Base-by-base conservation (phyloP, 2,888 invertebrate genomes). In the Ectemnius continuus region DNA sequence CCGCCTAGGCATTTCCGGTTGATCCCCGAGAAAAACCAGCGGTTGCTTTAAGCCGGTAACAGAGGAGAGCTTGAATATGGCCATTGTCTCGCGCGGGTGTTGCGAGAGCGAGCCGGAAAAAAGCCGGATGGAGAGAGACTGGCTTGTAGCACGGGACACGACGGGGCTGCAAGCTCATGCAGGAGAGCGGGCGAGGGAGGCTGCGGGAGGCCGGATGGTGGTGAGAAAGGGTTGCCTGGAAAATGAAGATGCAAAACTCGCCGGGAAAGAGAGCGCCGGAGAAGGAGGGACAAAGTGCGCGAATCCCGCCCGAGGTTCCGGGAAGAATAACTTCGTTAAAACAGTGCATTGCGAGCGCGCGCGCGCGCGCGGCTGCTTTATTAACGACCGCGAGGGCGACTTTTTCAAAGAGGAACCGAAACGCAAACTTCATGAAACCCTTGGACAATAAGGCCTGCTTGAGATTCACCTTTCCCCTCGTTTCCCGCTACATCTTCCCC, bases 261-360 rank as follows among this genome's bases (percentile, higher is more conserved):
- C 61, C 61, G 63, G 58, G 57, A 75, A 60, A 63, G 68, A 61
- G 61, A 64, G 57, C n/a, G 64, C 36, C 47, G 28, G 36, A 11
- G n/a, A 46, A 13, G 20, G 23, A 8, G 36, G 36, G 36, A 8
- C 36, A 52, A 59, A 20, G 58, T 20, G 59, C 18, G 59, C n/a
- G 61, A 18, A 46, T 48, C 36, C 46, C 45, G 20, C 48, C 58
- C 66, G 64, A 48, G 63, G 65, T 65, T 60, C 61, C 57, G 65
- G 68, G 16, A 48, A 56, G 64, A 68, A 73, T 80, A 80, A 80
- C 74, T 80, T 74, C 23, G 74, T 80, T 80, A 77, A 80, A 72
- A 78, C 75, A 71, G 63, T 67, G 58, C 45, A n/a, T 48, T 64
- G 45, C 36, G 36, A n/a, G 58, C 67, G 45, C 23, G 23, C 60